Conservation (phyloP, 2,113 vertebrate species). For the Pteropus alecto region DNA sequence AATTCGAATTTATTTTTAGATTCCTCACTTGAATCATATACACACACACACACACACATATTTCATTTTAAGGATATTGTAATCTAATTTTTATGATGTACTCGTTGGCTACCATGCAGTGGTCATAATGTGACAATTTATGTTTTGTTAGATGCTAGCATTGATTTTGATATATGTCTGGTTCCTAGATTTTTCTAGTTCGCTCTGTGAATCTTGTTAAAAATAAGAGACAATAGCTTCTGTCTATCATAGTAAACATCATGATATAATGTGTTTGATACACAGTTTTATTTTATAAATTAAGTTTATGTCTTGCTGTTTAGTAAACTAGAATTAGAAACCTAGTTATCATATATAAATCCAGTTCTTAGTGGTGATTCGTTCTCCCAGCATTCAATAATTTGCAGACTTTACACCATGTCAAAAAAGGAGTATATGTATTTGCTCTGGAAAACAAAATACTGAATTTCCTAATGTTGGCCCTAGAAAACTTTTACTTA, state of each 20-base stretch:
- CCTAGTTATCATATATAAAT: not conserved
- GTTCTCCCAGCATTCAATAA: not conserved
- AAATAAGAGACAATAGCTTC: not conserved
- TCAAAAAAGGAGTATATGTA: not conserved
- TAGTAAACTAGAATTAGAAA: conserved; percentile 5
- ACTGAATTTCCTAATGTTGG: not conserved
- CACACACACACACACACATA: not conserved
- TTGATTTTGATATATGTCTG: not conserved
- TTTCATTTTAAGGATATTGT: not conserved
- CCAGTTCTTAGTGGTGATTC: not conserved
- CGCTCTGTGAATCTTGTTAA: not conserved
- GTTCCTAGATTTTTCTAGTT: not conserved
- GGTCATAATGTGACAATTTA: not conserved
- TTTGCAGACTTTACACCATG: not conserved
- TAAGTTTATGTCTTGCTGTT: not conserved
- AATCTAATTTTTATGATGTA: not conserved
- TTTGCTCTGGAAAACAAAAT: not conserved
- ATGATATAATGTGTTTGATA: not conserved
- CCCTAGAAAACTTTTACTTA: not conserved
- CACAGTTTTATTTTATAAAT: not conserved
- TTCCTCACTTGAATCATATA: not conserved
- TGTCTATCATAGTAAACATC: not conserved
- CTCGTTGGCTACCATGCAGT: not conserved
- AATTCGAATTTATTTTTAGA: conserved; percentile 20
- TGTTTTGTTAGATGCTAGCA: not conserved